Conservation (phyloP, 2,113 vertebrate genomes). For the Rallus limicola region DNA sequence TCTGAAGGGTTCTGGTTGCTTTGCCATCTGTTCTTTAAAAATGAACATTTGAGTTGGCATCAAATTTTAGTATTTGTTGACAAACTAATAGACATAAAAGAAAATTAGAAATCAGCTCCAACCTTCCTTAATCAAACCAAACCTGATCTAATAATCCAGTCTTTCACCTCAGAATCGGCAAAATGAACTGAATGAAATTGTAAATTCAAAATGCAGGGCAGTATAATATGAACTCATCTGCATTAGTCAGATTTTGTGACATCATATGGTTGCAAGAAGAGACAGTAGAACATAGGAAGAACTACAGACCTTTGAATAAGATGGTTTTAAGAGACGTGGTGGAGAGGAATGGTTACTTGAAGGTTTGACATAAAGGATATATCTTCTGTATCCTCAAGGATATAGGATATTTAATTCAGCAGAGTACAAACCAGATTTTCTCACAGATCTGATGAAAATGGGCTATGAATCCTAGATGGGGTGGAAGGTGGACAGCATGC, state of each 20-base stretch:
- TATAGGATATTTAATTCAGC: not conserved
- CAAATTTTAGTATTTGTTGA: not conserved
- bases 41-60: not conserved
- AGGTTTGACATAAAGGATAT: not conserved
- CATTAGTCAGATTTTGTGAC: not conserved
- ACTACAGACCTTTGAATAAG: not conserved
- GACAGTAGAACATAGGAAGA: not conserved
- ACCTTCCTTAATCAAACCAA: not conserved
- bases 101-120: not conserved
- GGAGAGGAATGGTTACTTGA: not conserved
- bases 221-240: not conserved
- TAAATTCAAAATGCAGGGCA: not conserved
- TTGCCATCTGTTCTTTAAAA: not conserved
- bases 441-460: not conserved
- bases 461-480: not conserved
- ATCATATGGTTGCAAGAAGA: not conserved
- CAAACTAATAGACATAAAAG: not conserved
- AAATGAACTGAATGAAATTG: fast-evolving
- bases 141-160: not conserved
- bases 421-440: not conserved
- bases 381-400: not conserved
- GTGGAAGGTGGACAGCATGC: not conserved
- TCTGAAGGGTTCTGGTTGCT: not conserved
- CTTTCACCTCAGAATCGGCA: not conserved
- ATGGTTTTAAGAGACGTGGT: fast-evolving